A percentile compares a stretch with the other conserved stretches of the same genome.
phyloP scores from a whole-genome alignment of 92 coral and sea anemone species.

The Porites rus region DNA sequence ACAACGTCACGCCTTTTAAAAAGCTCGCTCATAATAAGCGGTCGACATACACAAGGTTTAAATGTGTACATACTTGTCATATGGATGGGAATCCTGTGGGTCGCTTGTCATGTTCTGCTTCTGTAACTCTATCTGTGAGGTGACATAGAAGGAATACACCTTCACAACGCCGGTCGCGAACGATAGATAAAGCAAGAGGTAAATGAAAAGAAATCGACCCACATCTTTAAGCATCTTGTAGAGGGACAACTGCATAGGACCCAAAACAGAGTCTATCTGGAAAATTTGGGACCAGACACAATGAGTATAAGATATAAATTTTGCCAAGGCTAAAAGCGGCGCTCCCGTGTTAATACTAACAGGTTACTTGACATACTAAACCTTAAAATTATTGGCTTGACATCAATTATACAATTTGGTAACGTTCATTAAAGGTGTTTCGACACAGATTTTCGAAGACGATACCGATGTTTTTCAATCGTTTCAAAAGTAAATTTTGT shows the following conservation, averaged over 20 bases:
- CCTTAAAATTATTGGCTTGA: neutral
- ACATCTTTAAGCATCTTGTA: conserved; percentile 54
- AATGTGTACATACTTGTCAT: conserved; percentile 3
- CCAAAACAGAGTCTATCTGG: conserved; percentile 38
- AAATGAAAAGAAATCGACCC: neutral
- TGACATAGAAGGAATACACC: conserved; percentile 21
- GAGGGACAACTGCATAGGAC: conserved; percentile 58
- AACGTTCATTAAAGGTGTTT: too few species aligned
- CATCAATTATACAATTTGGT: too few species aligned
- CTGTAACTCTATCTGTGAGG: conserved; percentile 3
- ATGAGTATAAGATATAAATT: neutral
- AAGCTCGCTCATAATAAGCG: neutral
- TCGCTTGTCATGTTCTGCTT: neutral
- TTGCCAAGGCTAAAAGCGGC: too few species aligned
- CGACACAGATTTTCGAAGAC: too few species aligned
- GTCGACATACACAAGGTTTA: neutral
- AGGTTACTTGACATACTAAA: neutral
- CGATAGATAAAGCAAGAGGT: conserved; percentile 3
- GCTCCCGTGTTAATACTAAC: neutral
- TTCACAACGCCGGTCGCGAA: conserved; percentile 10
- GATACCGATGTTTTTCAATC: too few species aligned
- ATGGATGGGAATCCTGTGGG: neutral
- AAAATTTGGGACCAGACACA: neutral
- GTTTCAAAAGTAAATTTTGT: too few species aligned
- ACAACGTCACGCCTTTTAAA: too few species aligned